Base-by-base conservation (phyloP, 2,113 vertebrate species). In the Arenaria interpres region DNA sequence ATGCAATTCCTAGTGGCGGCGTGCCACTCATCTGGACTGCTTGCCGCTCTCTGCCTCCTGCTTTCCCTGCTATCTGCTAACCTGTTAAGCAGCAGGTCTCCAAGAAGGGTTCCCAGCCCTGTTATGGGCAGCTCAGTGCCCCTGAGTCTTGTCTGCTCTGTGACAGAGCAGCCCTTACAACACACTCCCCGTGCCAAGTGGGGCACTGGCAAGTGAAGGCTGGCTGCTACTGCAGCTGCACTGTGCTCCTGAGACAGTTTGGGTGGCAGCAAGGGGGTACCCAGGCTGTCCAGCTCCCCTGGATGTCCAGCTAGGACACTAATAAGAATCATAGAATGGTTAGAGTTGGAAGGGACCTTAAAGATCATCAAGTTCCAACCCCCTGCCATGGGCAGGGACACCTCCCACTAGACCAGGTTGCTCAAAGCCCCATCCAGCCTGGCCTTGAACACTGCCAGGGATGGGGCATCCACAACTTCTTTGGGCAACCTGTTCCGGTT, bases 171-270 rank as follows among this genome's bases (percentile, higher is more conserved):
- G 48, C 59, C 32, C 33, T 68, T 60, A 30, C 28, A 50, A 14
- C 27, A 50, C 43, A 3, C 12, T 63, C 32, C 21, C 18, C 2
- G 1, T 23, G n/a, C 28, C 35, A 63, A 35, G 50, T 64, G 27
- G 18, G 39, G 12, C 71, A 41, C 23, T 17, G 60, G 32, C 53
- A 76, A 50, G 12, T 0, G 0, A 72, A 35, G 48, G 11, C 48
- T 51, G 53, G 32, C 39, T 74, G 69, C 22, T 39, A 9, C 22
- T n/a, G 82, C 22, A 80, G 73, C 51, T 54, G n/a, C 48, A 8
- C 37, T 12, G 54, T 12, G 4, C 18, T 81, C 45, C 69, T 62
- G 54, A 45, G 54, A 56, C 11, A 37, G 50, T 39, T 20, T 0
- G 3, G 35, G 56, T 69, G 50, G 64, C 83, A 82, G 39, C 18